Evolutionary conservation across 2,113 vertebrate species (phyloP).

Genomic region (Anseranas semipalmata): DNA sequence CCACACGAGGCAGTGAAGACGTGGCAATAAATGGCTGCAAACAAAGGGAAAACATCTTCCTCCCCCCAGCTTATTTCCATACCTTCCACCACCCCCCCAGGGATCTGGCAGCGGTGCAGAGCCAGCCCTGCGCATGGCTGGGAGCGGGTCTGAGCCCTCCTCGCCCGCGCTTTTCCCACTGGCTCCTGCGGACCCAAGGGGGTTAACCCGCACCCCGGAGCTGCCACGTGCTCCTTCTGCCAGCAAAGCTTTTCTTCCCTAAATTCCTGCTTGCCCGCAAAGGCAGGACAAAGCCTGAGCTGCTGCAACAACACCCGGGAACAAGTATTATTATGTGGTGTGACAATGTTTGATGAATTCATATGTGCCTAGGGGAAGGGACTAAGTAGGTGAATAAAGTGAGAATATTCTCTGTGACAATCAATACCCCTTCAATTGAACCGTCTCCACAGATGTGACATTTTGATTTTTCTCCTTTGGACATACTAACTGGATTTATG

Average conservation of each 20-base stretch:
- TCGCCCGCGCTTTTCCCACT: rapidly evolving
- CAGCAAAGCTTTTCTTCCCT: not conserved
- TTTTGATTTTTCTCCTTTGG: constrained; percentile 75
- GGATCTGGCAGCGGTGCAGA: not conserved
- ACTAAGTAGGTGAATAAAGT: constrained; percentile 79
- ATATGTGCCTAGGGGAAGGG: constrained; percentile 70
- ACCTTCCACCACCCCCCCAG: not conserved
- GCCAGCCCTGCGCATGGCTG: rapidly evolving
- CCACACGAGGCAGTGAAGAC: rapidly evolving
- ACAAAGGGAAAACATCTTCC: not conserved
- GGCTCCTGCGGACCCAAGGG: not conserved
- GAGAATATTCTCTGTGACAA: constrained; percentile 79
- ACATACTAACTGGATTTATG: constrained; percentile 57
- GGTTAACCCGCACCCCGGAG: not conserved
- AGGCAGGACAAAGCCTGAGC: constrained; percentile 15
- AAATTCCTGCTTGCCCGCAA: not conserved
- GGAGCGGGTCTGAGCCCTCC: not conserved
- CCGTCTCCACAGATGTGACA: constrained; percentile 77
- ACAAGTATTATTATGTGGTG: constrained; percentile 53
- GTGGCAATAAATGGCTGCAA: not conserved
- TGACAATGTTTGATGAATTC: constrained; percentile 80
- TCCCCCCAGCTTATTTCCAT: not conserved
- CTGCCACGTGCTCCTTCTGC: not conserved
- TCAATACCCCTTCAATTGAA: constrained; percentile 78
- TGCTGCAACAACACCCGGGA: not conserved